Percentiles rank a stretch among this genome's conserved stretches.
Conservation (phyloP, 2,888 invertebrate genomes). For the Drosophila melanosoma region DNA sequence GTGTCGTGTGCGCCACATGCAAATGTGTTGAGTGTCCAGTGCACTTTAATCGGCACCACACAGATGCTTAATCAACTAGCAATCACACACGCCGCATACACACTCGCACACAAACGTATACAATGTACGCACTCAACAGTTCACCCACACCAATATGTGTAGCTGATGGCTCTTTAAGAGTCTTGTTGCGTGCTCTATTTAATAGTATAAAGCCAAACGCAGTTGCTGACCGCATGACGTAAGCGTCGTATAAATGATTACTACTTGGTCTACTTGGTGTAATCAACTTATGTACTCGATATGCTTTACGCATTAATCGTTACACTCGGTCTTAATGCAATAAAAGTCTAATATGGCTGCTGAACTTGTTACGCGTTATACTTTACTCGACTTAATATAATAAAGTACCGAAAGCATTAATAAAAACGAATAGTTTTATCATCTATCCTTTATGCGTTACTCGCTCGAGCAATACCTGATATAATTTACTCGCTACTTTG, state of each 20-base stretch:
- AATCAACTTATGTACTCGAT: conserved; percentile 7
- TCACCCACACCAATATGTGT: conserved; percentile 3
- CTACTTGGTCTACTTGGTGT: conserved; percentile 5
- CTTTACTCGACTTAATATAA: background rate
- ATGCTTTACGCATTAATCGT: background rate
- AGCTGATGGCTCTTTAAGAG: conserved; percentile 63
- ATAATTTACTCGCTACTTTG: background rate
- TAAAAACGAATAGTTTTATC: background rate
- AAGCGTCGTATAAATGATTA: conserved; percentile 51
- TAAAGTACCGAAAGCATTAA: background rate
- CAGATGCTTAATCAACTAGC: conserved; percentile 76
- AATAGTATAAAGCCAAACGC: conserved; percentile 55
- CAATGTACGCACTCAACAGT: background rate
- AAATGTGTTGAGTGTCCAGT: conserved; percentile 70
- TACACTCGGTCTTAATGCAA: background rate
- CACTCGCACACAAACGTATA: background rate
- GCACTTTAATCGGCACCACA: conserved; percentile 72
- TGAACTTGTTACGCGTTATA: background rate
- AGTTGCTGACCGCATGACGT: conserved; percentile 57
- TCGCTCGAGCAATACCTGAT: background rate
- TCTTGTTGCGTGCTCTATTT: conserved; percentile 61
- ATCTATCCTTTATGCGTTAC: background rate
- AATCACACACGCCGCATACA: conserved; percentile 44
- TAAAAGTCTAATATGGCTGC: background rate
- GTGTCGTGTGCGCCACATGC: conserved; percentile 62